These are phyloP conservation scores for Jaculus jaculus DNA, from an alignment of 2,113 vertebrate species.

Conservation along the genomic window DNA sequence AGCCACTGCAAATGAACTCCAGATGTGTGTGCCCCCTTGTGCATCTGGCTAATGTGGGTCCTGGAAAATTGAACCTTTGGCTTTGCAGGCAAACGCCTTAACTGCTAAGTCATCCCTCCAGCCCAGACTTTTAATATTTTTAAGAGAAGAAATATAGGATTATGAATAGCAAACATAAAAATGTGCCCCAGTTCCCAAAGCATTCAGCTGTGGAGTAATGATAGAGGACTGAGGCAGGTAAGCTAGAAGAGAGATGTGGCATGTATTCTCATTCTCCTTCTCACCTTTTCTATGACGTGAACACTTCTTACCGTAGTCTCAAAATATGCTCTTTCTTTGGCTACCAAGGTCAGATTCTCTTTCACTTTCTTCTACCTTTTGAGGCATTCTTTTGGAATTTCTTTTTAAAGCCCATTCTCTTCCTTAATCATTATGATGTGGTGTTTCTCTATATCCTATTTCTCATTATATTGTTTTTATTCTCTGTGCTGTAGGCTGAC, in stretches of 20 bases:
- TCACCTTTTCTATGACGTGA: background rate
- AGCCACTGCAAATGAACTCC: too few relatives aligned
- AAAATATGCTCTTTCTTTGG: background rate
- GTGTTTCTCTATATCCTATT: background rate
- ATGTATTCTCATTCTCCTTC: background rate
- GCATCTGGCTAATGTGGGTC: too few relatives aligned
- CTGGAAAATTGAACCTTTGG: too few relatives aligned
- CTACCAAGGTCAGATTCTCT: background rate
- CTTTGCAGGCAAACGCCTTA: too few relatives aligned
- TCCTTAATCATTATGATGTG: background rate
- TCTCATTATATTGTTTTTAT: background rate
- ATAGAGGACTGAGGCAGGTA: background rate
- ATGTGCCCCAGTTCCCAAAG: background rate
- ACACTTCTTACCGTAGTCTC: background rate
- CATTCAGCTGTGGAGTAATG: background rate
- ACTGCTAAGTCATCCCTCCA: too few relatives aligned
- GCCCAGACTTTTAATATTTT: background rate
- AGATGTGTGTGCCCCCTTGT: too few relatives aligned
- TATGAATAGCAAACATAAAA: background rate
- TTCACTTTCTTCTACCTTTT: background rate
- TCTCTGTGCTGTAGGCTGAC: background rate
- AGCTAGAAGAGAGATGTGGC: background rate
- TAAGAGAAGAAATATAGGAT: background rate
- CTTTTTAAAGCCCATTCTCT: background rate
- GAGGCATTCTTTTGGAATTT: background rate